Conservation (phyloP, 1,140 invertebrate species). For the Ceratina japonica region DNA sequence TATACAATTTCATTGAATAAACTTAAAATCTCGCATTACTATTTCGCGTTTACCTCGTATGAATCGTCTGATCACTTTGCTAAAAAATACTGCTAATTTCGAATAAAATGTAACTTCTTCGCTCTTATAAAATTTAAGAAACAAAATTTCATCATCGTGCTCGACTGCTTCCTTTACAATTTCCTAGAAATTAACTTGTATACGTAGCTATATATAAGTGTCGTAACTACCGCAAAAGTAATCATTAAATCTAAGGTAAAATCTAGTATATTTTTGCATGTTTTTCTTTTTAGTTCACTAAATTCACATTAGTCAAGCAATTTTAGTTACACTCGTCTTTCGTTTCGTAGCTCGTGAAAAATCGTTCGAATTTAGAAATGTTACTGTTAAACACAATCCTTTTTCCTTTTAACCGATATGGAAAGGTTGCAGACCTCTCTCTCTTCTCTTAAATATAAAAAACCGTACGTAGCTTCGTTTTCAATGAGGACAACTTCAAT, state of each 20-base stretch:
- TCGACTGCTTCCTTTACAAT: conserved; percentile 11
- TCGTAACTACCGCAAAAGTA: conserved; percentile 30
- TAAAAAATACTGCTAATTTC: conserved; percentile 25
- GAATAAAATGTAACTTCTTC: conserved; percentile 30
- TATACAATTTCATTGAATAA: conserved; percentile 33
- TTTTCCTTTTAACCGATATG: conserved; percentile 7
- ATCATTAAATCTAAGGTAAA: conserved; percentile 40
- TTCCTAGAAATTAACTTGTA: conserved; percentile 35
- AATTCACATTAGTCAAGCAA: conserved; percentile 34
- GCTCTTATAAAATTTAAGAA: conserved; percentile 26
- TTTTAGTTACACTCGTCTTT: conserved; percentile 22
- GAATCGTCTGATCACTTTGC: conserved; percentile 7
- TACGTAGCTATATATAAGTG: conserved; percentile 28
- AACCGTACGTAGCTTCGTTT: conserved; percentile 25
- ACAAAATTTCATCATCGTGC: conserved; percentile 15
- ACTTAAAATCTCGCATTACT: conserved; percentile 13
- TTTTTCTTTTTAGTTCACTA: conserved; percentile 23
- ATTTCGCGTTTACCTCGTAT: conserved; percentile 11
- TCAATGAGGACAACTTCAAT: conserved; percentile 31
- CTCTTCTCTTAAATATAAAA: conserved; percentile 32
- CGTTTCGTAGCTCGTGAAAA: conserved; percentile 40
- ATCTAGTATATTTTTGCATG: conserved; percentile 12
- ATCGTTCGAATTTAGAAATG: conserved; percentile 29
- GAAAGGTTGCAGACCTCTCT: conserved; percentile 16
- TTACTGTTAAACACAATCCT: conserved; percentile 24